These are phyloP conservation scores for Hipposideros larvatus DNA, from an alignment of 2,797 vertebrate genomes.

Conservation along the genomic window DNA sequence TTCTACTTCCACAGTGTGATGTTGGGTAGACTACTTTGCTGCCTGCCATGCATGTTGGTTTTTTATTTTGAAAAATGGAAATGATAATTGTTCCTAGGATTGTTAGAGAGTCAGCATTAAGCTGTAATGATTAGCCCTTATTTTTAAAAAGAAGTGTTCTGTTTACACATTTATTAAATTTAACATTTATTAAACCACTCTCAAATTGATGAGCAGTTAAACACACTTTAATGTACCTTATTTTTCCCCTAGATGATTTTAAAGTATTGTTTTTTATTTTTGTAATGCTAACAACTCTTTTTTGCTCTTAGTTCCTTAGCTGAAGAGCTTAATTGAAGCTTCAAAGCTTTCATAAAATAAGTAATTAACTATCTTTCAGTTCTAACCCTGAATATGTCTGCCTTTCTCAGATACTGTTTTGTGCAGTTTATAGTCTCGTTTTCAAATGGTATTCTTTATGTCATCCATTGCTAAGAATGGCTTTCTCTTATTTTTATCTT, in stretches of 20 bases:
- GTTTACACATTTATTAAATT: background rate
- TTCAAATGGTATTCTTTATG: background rate
- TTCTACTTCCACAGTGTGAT: background rate
- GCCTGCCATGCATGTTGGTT: background rate
- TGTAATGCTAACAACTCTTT: background rate
- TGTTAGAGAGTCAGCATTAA: background rate
- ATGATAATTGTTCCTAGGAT: background rate
- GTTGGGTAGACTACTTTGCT: background rate
- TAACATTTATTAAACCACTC: background rate
- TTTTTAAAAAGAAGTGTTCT: background rate
- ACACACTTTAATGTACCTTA: background rate
- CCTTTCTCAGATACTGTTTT: conserved; percentile 2
- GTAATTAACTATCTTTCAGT: background rate
- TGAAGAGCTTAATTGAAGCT: background rate
- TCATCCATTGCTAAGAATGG: conserved; percentile 17
- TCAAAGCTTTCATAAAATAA: background rate
- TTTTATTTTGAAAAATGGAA: background rate
- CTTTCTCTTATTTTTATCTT: conserved; percentile 51
- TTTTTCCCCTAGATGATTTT: background rate
- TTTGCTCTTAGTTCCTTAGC: conserved; percentile 10
- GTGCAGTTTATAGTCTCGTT: background rate
- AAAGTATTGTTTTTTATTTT: conserved; percentile 27
- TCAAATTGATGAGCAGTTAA: background rate
- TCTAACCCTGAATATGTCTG: background rate
- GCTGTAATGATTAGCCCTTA: background rate